Percentiles rank a stretch among this genome's conserved stretches.
Evolutionary conservation across 2,113 vertebrate genomes (phyloP).

Genomic region (Erythrocebus patas): DNA sequence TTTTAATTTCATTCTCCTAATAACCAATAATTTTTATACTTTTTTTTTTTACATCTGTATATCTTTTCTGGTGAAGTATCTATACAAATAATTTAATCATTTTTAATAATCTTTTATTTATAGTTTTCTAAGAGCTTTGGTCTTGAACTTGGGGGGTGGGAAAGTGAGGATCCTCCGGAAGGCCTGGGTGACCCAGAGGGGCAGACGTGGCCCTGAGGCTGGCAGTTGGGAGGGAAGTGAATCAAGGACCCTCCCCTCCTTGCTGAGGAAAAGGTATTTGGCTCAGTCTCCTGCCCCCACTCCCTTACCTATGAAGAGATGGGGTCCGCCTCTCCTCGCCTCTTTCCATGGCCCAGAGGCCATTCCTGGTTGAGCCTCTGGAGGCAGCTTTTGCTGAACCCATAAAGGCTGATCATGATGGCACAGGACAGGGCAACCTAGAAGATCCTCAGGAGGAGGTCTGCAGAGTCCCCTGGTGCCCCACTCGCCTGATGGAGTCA

Average conservation of each 20-base stretch:
- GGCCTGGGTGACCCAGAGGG: background rate
- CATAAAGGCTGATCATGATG: conserved; percentile 96
- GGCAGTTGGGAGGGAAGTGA: background rate
- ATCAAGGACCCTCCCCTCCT: background rate
- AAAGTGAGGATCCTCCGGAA: background rate
- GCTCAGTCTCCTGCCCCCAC: background rate
- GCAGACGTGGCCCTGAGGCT: background rate
- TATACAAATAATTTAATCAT: background rate
- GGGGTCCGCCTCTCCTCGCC: background rate
- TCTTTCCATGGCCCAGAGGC: conserved; percentile 31
- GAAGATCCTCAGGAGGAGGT: conserved; percentile 93
- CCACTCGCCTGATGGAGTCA: conserved; percentile 79
- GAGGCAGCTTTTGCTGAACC: conserved; percentile 95
- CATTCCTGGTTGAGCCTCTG: conserved; percentile 89
- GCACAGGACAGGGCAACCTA: conserved; percentile 95
- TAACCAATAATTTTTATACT: background rate
- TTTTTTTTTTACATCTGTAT: background rate
- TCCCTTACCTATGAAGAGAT: background rate
- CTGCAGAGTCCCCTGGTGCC: conserved; percentile 94
- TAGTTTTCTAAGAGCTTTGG: conserved; percentile 22
- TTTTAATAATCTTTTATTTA: background rate
- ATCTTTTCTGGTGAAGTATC: background rate
- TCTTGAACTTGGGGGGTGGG: conserved; percentile 9
- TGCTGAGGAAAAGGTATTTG: conserved; percentile 54
- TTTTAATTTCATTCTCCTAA: too few species aligned